Percentiles rank a stretch among this genome's conserved stretches.
These are phyloP conservation scores for Drosophila ogumai DNA, from an alignment of 1,140 invertebrate species.

Conservation along the genomic window DNA sequence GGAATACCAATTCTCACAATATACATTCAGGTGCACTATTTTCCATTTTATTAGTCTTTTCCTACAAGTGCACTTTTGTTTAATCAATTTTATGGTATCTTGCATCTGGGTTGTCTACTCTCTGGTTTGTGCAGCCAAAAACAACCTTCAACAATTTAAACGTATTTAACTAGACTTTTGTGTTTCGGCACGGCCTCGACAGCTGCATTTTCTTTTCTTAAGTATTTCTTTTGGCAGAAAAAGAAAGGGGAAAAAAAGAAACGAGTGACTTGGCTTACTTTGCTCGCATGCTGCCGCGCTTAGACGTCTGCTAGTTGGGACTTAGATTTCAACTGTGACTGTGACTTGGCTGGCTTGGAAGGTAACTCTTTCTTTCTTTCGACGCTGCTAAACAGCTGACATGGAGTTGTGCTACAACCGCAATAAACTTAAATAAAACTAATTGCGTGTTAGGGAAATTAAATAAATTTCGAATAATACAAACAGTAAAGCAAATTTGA, in stretches of 20 bases:
- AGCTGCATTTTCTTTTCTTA: constrained; percentile 47
- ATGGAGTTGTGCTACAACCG: constrained; percentile 64
- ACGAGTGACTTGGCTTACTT: constrained; percentile 49
- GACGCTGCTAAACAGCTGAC: constrained; percentile 71
- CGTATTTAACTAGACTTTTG: constrained; percentile 9
- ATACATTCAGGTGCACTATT: background rate
- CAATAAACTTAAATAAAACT: constrained; percentile 84
- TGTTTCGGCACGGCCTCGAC: constrained; percentile 27
- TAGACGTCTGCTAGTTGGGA: constrained; percentile 49
- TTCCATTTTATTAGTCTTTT: background rate
- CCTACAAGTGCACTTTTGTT: constrained; percentile 25
- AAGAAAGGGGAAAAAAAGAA: constrained; percentile 18
- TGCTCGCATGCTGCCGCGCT: constrained; percentile 55
- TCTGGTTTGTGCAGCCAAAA: background rate
- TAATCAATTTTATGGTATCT: constrained; percentile 35
- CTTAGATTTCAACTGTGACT: constrained; percentile 42
- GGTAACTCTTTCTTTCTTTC: constrained; percentile 60
- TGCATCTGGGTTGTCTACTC: background rate
- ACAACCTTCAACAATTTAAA: constrained; percentile 30
- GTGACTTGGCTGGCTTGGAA: constrained; percentile 33
- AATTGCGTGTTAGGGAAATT: constrained; percentile 83
- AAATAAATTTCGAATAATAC: constrained; percentile 82
- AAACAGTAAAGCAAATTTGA: constrained; percentile 81
- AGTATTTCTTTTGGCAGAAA: constrained; percentile 40
- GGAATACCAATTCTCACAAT: background rate